Evolutionary conservation across 2,797 vertebrate genomes (phyloP).

Genomic region (Cossypha heuglini): DNA sequence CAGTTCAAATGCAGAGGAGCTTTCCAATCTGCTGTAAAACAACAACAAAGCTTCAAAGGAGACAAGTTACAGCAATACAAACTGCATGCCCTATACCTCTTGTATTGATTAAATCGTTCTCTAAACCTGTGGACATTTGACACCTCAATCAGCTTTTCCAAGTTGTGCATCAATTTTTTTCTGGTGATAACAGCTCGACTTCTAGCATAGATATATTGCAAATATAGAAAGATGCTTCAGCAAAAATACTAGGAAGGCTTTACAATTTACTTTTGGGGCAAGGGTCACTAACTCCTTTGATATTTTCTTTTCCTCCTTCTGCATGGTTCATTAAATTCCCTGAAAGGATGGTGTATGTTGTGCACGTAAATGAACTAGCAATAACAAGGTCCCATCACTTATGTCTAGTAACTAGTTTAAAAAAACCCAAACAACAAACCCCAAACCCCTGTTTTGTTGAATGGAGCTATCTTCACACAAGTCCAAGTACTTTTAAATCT

Average conservation of each 20-base stretch:
- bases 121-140: conserved; percentile 27
- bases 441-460: background rate
- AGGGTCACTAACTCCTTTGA: conserved; percentile 50
- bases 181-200: background rate
- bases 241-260: conserved; percentile 20
- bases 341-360: conserved; percentile 9
- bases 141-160: conserved; percentile 32
- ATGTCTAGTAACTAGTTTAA: conserved; percentile 14
- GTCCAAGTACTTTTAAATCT: background rate
- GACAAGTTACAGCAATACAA: background rate
- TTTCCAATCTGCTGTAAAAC: conserved; percentile 40
- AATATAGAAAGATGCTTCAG: conserved; percentile 3
- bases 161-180: background rate
- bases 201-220: background rate
- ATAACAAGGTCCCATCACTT: conserved; percentile 30
- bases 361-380: conserved; percentile 31
- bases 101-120: conserved; percentile 20
- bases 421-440: background rate
- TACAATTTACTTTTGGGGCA: conserved; percentile 47
- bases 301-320: conserved; percentile 54
- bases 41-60: conserved; percentile 37
- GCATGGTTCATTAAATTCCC: conserved; percentile 58
- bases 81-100: background rate
- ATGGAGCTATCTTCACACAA: background rate
- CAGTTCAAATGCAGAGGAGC: background rate